Conservation (phyloP, 2,797 vertebrate genomes). For the Tympanoctomys barrerae region DNA sequence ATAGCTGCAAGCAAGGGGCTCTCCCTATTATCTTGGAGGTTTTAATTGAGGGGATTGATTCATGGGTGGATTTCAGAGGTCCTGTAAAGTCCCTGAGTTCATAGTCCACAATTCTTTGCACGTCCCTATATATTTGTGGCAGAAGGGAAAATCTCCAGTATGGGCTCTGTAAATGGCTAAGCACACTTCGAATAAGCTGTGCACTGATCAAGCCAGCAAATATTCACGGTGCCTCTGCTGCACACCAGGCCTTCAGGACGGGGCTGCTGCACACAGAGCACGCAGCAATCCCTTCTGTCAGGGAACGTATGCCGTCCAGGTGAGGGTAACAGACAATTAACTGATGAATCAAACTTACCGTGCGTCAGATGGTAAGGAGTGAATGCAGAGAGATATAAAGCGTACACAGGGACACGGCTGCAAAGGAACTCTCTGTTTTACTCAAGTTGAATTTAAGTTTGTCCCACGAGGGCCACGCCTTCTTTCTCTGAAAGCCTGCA, state of each 20-base stretch:
- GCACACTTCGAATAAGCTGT: neutral
- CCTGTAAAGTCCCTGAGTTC: neutral
- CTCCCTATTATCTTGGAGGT: neutral
- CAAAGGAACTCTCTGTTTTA: neutral
- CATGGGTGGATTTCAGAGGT: neutral
- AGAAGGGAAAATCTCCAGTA: neutral
- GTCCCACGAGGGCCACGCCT: neutral
- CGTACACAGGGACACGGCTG: no score
- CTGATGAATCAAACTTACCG: neutral
- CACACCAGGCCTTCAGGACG: neutral
- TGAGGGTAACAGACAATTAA: neutral
- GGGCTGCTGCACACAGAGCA: neutral
- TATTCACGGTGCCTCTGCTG: neutral
- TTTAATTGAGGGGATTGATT: constrained; percentile 10
- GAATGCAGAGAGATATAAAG: neutral
- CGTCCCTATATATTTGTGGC: neutral
- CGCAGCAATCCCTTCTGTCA: neutral
- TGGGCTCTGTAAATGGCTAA: neutral
- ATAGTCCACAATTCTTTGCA: neutral
- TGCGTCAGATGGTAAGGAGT: neutral
- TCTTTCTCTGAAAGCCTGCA: neutral
- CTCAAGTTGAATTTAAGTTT: constrained; percentile 7
- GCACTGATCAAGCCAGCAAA: neutral
- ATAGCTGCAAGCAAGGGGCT: neutral
- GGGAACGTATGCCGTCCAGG: neutral